Evolutionary conservation across 2,888 invertebrate species (phyloP), one percentile per base, ranked within the genome.

Genomic region (Agonopterix heracliana): DNA sequence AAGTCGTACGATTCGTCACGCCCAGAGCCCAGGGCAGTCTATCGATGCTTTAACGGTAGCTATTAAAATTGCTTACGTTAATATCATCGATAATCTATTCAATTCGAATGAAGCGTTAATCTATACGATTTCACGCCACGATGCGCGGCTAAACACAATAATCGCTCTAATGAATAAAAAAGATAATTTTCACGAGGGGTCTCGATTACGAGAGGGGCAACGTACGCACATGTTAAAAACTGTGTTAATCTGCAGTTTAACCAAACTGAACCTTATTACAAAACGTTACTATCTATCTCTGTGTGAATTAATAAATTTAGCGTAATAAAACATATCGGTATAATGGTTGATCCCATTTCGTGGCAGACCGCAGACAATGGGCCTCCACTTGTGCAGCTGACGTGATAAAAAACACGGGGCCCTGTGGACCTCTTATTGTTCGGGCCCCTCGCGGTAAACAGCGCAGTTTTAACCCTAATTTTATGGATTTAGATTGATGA

Each of bases 361-460:
- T 63, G 50, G 63, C 56, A 52, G 40, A 52, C 46, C 59, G 52
- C 62, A 59, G 57, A 83, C 78, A 83, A 82, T 74, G 56, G 66
- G 57, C 59, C 58, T 61, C 66, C 81, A 82, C 86, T 86, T 81
- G 84, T 64, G 78, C 86, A 86, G 87, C 86, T 86, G 87, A 80
- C 82, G 59, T 52, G 57, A 68, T 70, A 78, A 80, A 79, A 82
- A 81, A 74, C 66, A 63, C 59, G 70, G 60, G 11, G 59, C 61
- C 53, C 47, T 9, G 42, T 44, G 17, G n/a, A 50, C 53, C 51
- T 48, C 45, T 35, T 44, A 9, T 5, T 14, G 11, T 35, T 9
- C 9, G 36, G 17, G 35, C 13, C 26, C 26, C 26, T 26, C 26
- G 26, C 26, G 26, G 26, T 26, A 26, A 45, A 45, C 34, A 43